phyloP scores from a whole-genome alignment of 92 coral and sea anemone species.

The Parazoanthus swiftii region DNA sequence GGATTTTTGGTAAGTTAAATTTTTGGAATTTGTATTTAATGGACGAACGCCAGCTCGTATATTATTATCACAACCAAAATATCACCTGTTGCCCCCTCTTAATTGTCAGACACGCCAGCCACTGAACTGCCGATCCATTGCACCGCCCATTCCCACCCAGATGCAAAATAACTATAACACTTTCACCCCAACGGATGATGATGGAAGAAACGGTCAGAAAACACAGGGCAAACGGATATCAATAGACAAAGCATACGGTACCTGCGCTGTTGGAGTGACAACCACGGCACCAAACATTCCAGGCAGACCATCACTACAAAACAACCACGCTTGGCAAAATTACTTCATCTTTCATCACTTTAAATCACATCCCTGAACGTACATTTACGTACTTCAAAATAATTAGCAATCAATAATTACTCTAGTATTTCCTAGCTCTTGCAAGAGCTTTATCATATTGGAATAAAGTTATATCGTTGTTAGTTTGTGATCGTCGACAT shows the following conservation, averaged over 20 bases:
- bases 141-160: not conserved
- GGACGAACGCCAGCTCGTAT: too few relatives aligned
- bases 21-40: too few relatives aligned
- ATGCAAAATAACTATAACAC: too few relatives aligned
- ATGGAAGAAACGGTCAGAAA: too few relatives aligned
- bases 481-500: too few relatives aligned
- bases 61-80: too few relatives aligned
- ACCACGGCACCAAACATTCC: constrained; percentile 83
- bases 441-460: not conserved
- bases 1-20: too few relatives aligned
- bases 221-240: not conserved
- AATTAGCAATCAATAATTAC: not conserved
- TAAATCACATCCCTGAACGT: not conserved
- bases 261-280: constrained; percentile 76
- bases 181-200: not conserved
- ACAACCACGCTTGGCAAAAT: not conserved
- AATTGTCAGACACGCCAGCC: too few relatives aligned
- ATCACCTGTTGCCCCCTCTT: too few relatives aligned
- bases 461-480: not conserved
- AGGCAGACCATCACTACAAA: constrained; percentile 63
- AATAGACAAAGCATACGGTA: constrained; percentile 11
- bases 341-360: not conserved
- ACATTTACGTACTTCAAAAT: not conserved
- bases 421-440: too few relatives aligned
- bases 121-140: too few relatives aligned